These are phyloP conservation scores for Macropus fuliginosus DNA, from an alignment of 2,797 vertebrate genomes.

Conservation along the genomic window DNA sequence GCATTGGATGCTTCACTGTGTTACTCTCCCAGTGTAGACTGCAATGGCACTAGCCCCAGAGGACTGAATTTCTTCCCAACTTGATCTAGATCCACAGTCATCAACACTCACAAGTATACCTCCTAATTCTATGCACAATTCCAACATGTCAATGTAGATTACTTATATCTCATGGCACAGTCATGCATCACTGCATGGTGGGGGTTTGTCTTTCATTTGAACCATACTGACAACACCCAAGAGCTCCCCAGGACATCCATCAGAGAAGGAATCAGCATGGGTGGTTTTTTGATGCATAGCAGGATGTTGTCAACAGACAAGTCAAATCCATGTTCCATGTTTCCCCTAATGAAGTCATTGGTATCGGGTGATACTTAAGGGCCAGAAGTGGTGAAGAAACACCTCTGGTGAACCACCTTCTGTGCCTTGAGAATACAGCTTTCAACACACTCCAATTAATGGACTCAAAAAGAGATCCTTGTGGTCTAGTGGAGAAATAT, in stretches of 20 bases:
- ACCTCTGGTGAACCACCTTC: conserved; percentile 9
- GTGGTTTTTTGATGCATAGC: conserved; percentile 35
- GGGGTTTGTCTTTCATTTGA: background rate
- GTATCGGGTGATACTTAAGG: conserved; percentile 49
- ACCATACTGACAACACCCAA: background rate
- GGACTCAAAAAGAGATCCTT: background rate
- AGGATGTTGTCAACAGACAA: conserved; percentile 43
- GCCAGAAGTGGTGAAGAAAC: conserved; percentile 37
- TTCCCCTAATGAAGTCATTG: conserved; percentile 45
- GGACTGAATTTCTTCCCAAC: background rate
- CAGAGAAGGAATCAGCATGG: background rate
- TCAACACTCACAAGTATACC: background rate
- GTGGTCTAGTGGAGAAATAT: background rate
- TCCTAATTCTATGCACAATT: background rate
- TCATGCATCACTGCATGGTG: background rate
- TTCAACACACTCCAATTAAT: background rate
- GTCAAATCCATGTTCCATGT: conserved; percentile 23
- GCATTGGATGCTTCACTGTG: too few relatives aligned
- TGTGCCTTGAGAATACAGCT: background rate
- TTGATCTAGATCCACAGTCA: background rate
- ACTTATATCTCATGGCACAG: background rate
- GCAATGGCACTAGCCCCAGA: accelerated
- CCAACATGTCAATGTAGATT: conserved; percentile 42
- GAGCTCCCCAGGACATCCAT: background rate
- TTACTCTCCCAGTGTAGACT: background rate